These are phyloP conservation scores for Rhea americana DNA, from an alignment of 2,113 vertebrate species.

Conservation along the genomic window DNA sequence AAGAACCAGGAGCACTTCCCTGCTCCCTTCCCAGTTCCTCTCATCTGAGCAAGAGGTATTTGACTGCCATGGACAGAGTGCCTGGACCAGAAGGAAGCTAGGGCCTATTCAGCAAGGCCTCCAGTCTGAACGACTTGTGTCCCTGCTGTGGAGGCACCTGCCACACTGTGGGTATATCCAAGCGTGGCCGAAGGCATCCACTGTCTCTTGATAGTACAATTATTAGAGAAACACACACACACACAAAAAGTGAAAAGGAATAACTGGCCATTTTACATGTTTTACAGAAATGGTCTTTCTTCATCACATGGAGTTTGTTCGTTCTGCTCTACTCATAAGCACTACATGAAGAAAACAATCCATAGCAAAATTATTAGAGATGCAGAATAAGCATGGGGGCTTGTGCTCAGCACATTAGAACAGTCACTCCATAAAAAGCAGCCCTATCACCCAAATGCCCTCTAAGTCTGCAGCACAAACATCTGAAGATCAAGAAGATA, in stretches of 20 bases:
- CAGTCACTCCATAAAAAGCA: neutral
- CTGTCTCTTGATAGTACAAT: neutral
- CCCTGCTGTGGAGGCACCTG: neutral
- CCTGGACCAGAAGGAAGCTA: neutral
- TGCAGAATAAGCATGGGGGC: neutral
- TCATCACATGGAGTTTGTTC: neutral
- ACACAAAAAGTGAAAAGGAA: neutral
- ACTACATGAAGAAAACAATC: neutral
- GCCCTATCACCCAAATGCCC: neutral
- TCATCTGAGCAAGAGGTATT: neutral
- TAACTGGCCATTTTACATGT: neutral
- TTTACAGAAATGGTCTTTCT: neutral
- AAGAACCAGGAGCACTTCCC: neutral
- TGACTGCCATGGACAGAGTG: neutral
- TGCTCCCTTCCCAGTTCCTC: neutral
- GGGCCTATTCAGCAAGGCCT: neutral
- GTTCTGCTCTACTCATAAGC: neutral
- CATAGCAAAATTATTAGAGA: neutral
- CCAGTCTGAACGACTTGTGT: neutral
- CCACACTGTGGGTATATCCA: neutral
- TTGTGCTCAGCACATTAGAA: neutral
- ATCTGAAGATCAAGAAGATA: neutral
- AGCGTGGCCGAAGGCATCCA: fast-evolving
- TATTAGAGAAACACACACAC: neutral
- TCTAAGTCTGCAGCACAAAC: neutral